phyloP scores from a whole-genome alignment of 2,797 vertebrate genomes.

The Acipenser ruthenus region DNA sequence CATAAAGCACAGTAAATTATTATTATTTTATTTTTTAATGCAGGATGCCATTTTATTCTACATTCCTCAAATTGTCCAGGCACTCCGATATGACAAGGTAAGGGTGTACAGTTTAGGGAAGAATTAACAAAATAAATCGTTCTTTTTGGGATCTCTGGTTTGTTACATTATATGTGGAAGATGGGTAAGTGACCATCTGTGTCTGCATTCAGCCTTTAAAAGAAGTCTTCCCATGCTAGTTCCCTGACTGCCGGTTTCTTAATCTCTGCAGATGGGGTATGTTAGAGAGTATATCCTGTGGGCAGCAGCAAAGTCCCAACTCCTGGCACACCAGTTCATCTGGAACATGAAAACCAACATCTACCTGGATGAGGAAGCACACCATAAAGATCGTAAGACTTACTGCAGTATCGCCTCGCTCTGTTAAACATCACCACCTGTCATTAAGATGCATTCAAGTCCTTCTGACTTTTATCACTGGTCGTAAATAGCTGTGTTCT shows the following conservation, averaged over 20 bases:
- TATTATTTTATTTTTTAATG: slow-evolving; percentile 12
- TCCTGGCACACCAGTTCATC: slow-evolving; percentile 94
- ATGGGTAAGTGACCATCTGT: background rate
- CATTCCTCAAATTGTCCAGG: slow-evolving; percentile 96
- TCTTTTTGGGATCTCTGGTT: background rate
- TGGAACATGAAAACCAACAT: slow-evolving; percentile 99
- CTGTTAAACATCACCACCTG: background rate
- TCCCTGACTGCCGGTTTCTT: background rate
- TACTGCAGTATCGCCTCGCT: slow-evolving; percentile 1
- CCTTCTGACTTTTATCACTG: no score
- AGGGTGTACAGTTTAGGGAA: slow-evolving; percentile 23
- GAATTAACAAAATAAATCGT: no score
- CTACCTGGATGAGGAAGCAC: slow-evolving; percentile 86
- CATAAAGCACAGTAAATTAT: background rate
- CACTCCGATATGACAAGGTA: slow-evolving; percentile 94
- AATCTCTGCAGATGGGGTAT: slow-evolving; percentile 79
- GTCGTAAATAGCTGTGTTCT: no score
- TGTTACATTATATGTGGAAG: no score
- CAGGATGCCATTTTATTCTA: slow-evolving; percentile 97
- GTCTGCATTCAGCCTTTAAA: no score
- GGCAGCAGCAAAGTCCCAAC: slow-evolving; percentile 91
- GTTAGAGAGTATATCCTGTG: slow-evolving; percentile 95
- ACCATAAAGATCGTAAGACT: slow-evolving; percentile 90
- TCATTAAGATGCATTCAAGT: no score
- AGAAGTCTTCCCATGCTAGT: background rate